These are phyloP conservation scores for Globodera ellingtonae DNA, from an alignment of 1,140 invertebrate genomes.

Conservation along the genomic window DNA sequence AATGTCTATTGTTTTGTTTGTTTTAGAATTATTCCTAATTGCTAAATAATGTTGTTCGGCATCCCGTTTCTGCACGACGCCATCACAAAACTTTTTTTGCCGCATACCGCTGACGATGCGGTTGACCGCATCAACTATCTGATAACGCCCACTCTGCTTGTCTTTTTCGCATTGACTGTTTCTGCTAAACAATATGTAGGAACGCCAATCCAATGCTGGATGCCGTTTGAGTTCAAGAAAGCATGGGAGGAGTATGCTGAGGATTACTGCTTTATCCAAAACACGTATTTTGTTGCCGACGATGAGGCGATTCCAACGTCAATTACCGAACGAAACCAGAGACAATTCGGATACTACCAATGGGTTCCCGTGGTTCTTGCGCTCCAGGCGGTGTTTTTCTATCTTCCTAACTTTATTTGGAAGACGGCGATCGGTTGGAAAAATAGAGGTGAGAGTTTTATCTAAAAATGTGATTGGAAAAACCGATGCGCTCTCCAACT, in stretches of 20 bases:
- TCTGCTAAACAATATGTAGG: slow-evolving; percentile 61
- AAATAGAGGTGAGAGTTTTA: neutral
- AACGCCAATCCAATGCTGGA: slow-evolving; percentile 63
- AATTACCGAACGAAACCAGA: slow-evolving; percentile 12
- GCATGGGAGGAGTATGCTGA: slow-evolving; percentile 66
- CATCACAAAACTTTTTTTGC: too few relatives aligned
- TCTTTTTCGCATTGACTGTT: slow-evolving; percentile 30
- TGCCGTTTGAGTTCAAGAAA: slow-evolving; percentile 65
- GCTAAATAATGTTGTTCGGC: too few relatives aligned
- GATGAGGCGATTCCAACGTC: slow-evolving; percentile 52
- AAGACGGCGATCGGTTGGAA: neutral
- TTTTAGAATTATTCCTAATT: too few relatives aligned
- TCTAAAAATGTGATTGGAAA: slow-evolving; percentile 17
- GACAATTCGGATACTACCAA: slow-evolving; percentile 67
- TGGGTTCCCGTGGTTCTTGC: slow-evolving; percentile 68
- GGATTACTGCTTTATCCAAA: slow-evolving; percentile 66
- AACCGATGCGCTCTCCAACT: slow-evolving; percentile 66
- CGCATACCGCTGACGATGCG: too few relatives aligned
- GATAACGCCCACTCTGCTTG: too few relatives aligned
- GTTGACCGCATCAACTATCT: too few relatives aligned
- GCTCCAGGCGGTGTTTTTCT: slow-evolving; percentile 70
- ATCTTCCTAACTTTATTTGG: slow-evolving; percentile 61
- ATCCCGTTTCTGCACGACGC: too few relatives aligned
- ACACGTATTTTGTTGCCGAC: slow-evolving; percentile 63
- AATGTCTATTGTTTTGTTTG: too few relatives aligned